phyloP scores from a whole-genome alignment of 1,140 invertebrate genomes.

The Psilanteris sp. region DNA sequence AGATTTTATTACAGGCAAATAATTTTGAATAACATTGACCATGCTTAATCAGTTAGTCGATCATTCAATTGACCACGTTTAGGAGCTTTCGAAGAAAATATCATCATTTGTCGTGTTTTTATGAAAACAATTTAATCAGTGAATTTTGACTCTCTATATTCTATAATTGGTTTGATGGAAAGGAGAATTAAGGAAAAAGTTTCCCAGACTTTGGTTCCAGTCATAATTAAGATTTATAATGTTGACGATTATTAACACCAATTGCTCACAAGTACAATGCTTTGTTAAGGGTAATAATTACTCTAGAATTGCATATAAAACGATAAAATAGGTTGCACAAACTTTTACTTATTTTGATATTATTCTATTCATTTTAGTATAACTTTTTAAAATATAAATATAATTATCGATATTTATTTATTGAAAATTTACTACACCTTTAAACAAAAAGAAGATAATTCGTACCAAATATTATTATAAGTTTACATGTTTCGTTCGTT shows the following conservation, averaged over 20 bases:
- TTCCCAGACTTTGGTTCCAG: background rate
- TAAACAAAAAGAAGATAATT: too few species aligned
- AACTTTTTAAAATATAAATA: too few species aligned
- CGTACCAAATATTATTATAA: too few species aligned
- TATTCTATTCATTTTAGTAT: too few species aligned
- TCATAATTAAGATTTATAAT: constrained; percentile 24
- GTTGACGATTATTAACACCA: constrained; percentile 14
- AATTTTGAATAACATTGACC: constrained; percentile 9
- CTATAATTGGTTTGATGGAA: background rate
- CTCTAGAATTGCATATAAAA: background rate
- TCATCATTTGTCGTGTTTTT: background rate
- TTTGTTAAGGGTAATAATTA: constrained; percentile 18
- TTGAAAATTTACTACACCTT: too few species aligned
- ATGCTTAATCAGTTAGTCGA: background rate
- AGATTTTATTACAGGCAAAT: constrained; percentile 13
- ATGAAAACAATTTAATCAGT: background rate
- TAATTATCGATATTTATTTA: too few species aligned
- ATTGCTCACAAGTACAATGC: constrained; percentile 10
- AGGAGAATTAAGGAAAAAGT: background rate
- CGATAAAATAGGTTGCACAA: too few species aligned
- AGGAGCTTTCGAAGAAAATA: background rate
- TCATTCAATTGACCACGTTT: background rate
- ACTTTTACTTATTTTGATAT: too few species aligned
- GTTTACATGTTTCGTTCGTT: too few species aligned
- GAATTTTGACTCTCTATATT: too few species aligned